Conservation (phyloP, 35 echinoderm and acorn worm species). For the Heliocidaris tuberculata region DNA sequence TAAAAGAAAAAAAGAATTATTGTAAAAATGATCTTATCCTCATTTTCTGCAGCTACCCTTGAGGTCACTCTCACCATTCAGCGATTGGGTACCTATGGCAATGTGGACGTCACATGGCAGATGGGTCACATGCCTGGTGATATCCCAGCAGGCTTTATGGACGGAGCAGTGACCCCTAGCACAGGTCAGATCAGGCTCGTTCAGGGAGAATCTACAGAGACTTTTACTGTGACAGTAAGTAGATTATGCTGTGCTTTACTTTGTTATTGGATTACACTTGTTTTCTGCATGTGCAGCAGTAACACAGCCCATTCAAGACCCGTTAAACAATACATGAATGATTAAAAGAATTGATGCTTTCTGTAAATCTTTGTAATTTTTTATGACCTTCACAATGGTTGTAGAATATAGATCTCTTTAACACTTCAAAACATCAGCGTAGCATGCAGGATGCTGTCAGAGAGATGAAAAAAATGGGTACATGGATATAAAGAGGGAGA, state of each 20-base stretch:
- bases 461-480: no score
- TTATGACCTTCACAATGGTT: no score
- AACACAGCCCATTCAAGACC: not conserved
- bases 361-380: no score
- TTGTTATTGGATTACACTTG: not conserved
- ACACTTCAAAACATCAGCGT: no score
- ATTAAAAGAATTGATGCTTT: no score
- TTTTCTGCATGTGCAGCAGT: not conserved
- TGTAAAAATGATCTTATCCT: not conserved
- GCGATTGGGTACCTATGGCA: constrained; percentile 79
- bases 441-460: no score
- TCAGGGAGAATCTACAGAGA: constrained; percentile 58
- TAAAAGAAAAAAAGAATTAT: not conserved
- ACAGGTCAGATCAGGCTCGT: constrained; percentile 59
- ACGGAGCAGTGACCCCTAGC: constrained; percentile 71
- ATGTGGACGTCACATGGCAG: constrained; percentile 70
- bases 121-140: constrained; percentile 62
- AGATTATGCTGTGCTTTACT: not conserved
- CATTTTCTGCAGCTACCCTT: not conserved
- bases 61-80: constrained; percentile 57
- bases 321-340: no score
- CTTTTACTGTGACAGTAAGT: constrained; percentile 68
- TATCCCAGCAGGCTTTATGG: constrained; percentile 69
- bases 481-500: no score
- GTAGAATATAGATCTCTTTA: no score